phyloP scores from a whole-genome alignment of 2,888 invertebrate species.

The Orthosia cruda region DNA sequence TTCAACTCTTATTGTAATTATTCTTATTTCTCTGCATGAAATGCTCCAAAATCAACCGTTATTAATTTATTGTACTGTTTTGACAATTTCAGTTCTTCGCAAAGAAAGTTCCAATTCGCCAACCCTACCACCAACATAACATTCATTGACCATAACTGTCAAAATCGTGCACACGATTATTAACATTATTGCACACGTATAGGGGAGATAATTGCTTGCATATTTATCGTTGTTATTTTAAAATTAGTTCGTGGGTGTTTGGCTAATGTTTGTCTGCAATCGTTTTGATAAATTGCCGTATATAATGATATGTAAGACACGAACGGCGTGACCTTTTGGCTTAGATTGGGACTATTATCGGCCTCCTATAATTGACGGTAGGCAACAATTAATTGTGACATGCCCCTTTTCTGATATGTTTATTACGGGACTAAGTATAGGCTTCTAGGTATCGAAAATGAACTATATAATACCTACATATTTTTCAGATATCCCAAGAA shows the following conservation, averaged over 20 bases:
- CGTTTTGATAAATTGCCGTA: constrained; percentile 65
- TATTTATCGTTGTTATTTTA: constrained; percentile 39
- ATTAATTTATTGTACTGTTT: no score
- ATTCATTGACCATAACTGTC: constrained; percentile 60
- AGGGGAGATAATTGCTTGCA: constrained; percentile 61
- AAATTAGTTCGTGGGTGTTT: constrained; percentile 26
- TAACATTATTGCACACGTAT: constrained; percentile 53
- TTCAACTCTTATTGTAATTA: background rate
- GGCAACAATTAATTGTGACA: constrained; percentile 42
- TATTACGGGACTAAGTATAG: constrained; percentile 8
- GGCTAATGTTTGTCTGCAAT: constrained; percentile 39
- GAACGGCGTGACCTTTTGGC: constrained; percentile 51
- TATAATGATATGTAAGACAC: constrained; percentile 59
- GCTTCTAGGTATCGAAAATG: background rate
- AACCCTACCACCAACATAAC: constrained; percentile 55
- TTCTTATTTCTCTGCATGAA: background rate
- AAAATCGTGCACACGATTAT: constrained; percentile 66
- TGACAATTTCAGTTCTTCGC: background rate
- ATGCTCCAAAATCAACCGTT: background rate
- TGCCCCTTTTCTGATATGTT: constrained; percentile 29
- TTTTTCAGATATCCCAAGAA: background rate
- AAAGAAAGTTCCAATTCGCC: background rate
- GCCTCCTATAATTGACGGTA: constrained; percentile 28
- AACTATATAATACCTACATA: background rate
- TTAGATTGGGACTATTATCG: constrained; percentile 33